These are phyloP conservation scores for Micromys minutus DNA, from an alignment of 2,113 vertebrate genomes.

Conservation along the genomic window DNA sequence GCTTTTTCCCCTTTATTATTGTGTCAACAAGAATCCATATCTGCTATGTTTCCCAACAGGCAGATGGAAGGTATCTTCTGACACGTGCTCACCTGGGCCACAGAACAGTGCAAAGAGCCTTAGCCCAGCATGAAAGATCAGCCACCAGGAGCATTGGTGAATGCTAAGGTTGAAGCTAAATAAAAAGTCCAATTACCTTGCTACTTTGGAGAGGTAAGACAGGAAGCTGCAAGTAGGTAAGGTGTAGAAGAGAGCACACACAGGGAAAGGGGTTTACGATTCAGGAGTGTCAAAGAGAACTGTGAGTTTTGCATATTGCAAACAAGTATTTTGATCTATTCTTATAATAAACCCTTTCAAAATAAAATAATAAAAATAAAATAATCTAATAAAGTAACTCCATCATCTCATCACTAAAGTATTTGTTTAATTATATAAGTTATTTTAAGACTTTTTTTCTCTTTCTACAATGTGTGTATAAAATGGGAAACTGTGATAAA, in stretches of 20 bases:
- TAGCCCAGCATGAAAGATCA: neutral
- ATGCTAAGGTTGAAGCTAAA: neutral
- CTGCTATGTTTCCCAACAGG: neutral
- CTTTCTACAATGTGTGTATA: neutral
- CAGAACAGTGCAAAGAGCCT: neutral
- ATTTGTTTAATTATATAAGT: neutral
- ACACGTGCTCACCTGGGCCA: neutral
- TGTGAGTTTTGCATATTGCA: neutral
- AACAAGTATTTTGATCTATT: neutral
- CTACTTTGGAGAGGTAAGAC: neutral
- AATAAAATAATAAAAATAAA: too few relatives aligned
- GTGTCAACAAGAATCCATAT: neutral
- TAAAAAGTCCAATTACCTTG: neutral
- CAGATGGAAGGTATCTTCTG: accelerated
- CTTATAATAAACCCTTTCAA: neutral
- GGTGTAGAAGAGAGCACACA: neutral
- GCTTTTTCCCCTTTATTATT: neutral
- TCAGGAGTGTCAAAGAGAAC: neutral
- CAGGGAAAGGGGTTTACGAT: neutral
- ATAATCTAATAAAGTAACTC: too few relatives aligned
- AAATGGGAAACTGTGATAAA: neutral
- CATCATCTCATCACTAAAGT: neutral
- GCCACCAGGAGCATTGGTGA: neutral
- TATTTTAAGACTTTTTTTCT: neutral
- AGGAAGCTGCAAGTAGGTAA: neutral